Evolutionary conservation across 1,140 invertebrate genomes (phyloP).

Genomic region (Hyles vespertilio): DNA sequence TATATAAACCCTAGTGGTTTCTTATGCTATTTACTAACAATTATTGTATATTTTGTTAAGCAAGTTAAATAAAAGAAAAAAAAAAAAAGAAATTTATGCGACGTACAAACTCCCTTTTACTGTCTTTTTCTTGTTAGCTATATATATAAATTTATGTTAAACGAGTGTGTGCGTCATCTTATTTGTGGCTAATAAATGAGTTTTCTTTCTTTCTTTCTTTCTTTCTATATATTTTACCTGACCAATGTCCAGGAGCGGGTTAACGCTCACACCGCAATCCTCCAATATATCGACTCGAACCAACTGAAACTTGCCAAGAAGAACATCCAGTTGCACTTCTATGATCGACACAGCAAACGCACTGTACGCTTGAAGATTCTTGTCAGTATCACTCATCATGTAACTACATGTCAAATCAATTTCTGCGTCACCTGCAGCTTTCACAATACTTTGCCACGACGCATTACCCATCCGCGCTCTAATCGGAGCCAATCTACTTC

Average conservation of each 20-base stretch:
- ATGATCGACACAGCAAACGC: conserved; percentile 79
- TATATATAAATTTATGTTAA: no score
- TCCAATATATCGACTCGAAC: conserved; percentile 83
- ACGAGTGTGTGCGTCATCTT: no score
- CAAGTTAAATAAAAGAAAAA: no score
- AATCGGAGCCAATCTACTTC: conserved; percentile 79
- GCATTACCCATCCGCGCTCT: conserved; percentile 76
- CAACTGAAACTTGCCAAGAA: conserved; percentile 83
- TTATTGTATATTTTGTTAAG: no score
- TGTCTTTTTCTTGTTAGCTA: no score
- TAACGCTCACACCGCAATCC: conserved; percentile 83
- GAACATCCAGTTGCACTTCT: conserved; percentile 83
- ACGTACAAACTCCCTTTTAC: no score
- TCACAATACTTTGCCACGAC: conserved; percentile 81
- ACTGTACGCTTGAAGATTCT: conserved; percentile 70
- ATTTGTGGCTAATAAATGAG: no score
- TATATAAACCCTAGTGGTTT: no score
- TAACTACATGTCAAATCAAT: conserved; percentile 80
- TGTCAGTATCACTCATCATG: conserved; percentile 68
- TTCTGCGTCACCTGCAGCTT: conserved; percentile 75
- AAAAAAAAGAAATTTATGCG: no score
- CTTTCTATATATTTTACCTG: conserved; percentile 78
- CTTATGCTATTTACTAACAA: no score
- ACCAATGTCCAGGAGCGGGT: conserved; percentile 87
- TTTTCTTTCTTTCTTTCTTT: no score